Evolutionary conservation across 2,113 vertebrate species (phyloP).

Genomic region (Neomonachus schauinslandi): DNA sequence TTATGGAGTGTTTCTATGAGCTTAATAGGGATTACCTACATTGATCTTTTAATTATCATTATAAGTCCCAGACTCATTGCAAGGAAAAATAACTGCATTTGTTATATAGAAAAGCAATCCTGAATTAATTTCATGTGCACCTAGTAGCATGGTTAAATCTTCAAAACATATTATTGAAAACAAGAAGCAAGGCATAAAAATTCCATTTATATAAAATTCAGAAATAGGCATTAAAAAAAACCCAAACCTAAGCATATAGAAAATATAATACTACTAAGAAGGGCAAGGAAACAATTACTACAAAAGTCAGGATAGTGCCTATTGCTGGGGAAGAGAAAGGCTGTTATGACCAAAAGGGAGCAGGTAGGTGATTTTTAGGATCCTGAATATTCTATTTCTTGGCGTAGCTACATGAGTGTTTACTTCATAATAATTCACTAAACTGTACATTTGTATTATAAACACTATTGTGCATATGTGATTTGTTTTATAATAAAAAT

Average conservation of each 20-base stretch:
- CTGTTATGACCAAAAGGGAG: not conserved
- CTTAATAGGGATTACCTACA: not conserved
- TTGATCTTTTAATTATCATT: constrained; percentile 30
- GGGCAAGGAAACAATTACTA: not conserved
- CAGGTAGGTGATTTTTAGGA: not conserved
- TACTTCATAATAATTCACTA: constrained; percentile 9
- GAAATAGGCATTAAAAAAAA: not conserved
- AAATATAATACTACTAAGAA: not conserved
- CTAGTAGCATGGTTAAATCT: not conserved
- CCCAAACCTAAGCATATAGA: not conserved
- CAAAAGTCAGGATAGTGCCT: not conserved
- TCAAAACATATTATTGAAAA: not conserved
- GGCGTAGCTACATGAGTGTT: not conserved
- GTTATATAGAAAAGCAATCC: not conserved
- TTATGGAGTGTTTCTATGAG: constrained; percentile 26
- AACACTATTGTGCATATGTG: not conserved
- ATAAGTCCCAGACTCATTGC: not conserved
- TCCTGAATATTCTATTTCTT: not conserved
- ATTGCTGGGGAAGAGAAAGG: not conserved
- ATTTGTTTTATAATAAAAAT: not conserved
- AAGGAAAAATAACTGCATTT: constrained; percentile 29
- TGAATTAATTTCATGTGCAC: constrained; percentile 1
- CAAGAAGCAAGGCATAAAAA: not conserved
- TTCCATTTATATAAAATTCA: constrained; percentile 41
- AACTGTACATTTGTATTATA: not conserved